Evolutionary conservation across 1,140 invertebrate genomes (phyloP), one percentile per base, ranked within the genome.

Genomic region (Atta colombica): DNA sequence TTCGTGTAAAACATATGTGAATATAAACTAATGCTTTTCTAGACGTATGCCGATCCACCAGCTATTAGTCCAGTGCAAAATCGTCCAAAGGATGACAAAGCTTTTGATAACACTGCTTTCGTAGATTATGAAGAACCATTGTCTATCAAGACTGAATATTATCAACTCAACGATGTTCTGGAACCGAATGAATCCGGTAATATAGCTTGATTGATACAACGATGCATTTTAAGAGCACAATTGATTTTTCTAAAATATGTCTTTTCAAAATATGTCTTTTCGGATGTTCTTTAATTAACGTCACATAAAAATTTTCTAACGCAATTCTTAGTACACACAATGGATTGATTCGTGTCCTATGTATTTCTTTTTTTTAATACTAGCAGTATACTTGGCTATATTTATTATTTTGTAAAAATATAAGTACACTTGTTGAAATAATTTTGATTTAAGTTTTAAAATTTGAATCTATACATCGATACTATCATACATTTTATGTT

Each of bases 111-210:
- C 89, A 97, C 97, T 81, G 96, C 96, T 45, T 97, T 97, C 91
- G 96, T 97, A 91, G 97, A 98, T 93, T 97, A 97, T 55, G 97
- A 97, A 92, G 97, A 97, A 89, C 96, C 96, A 78, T 96, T 97
- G 12, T 97, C 97, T 2, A 96, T 97, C 0, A 94, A 97, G 68
- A 97, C 97, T 91, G 97, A 98, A 90, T 97, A 96, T 92, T 97
- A 97, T 92, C 97, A 97, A 87, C 94, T 96, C 55, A 96, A 97
- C 71, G 96, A 97, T 74, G 95, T 96, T 72, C 80, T 94, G 68
- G 95, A 94, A 35, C 92, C 93, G 18, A 93, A 92, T 71, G 94
- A 95, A 77, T 88, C 93, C 87, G 94, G 94, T 94, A 91, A 93
- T 85, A 61, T 53, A 58, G 4, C 4, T 80, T 12, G 31, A 85